Evolutionary conservation across 2,113 vertebrate genomes (phyloP).

Genomic region (Alosa alosa): DNA sequence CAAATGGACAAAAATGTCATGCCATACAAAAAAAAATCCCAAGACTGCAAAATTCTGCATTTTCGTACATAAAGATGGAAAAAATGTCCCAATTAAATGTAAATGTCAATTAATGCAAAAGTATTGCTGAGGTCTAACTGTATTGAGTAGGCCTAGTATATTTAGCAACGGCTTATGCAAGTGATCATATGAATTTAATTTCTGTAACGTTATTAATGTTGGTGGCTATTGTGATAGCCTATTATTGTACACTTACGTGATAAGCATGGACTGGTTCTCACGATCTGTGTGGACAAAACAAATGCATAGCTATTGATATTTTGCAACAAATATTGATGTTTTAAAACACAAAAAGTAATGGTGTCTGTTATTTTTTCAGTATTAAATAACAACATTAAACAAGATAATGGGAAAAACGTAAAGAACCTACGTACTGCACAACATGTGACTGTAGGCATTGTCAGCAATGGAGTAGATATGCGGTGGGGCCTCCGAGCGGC

Average conservation of each 20-base stretch:
- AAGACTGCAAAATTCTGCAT: conserved; percentile 33
- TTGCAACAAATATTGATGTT: background rate
- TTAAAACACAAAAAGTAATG: too few species aligned
- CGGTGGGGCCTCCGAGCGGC: conserved; percentile 81
- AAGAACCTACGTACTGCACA: conserved; percentile 79
- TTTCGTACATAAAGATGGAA: conserved; percentile 31
- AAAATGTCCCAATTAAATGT: background rate
- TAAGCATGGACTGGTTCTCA: conserved; percentile 96
- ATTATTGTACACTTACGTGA: conserved; percentile 82
- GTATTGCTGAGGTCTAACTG: background rate
- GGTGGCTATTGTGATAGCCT: background rate
- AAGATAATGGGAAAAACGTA: background rate
- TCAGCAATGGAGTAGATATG: conserved; percentile 91
- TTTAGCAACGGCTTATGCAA: background rate
- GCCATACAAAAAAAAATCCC: conserved; percentile 53
- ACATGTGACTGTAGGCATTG: conserved; percentile 91
- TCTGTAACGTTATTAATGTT: background rate
- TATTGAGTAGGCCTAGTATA: background rate
- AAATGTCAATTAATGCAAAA: background rate
- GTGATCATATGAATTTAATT: background rate
- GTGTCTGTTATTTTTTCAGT: too few species aligned
- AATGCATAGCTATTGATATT: background rate
- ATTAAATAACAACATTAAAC: background rate
- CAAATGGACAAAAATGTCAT: conserved; percentile 48
- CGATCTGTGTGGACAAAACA: conserved; percentile 76